Conservation (phyloP, 2,888 invertebrate species). For the Metellina segmentata region DNA sequence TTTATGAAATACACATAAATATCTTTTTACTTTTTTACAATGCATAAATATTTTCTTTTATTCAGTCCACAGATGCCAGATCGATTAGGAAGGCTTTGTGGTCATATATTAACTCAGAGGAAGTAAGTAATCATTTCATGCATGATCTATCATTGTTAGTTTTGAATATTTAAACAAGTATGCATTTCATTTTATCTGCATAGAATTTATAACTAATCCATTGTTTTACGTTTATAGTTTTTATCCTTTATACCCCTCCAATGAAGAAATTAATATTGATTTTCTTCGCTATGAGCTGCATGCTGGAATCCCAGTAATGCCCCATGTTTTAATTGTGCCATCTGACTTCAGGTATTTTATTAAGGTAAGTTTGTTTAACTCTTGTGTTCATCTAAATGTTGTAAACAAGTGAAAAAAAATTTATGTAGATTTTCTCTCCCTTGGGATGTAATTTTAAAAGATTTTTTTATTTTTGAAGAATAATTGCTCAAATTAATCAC, state of each 20-base stretch:
- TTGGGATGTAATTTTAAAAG: no score
- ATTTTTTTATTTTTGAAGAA: no score
- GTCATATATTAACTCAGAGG: constrained; percentile 89
- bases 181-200: no score
- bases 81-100: constrained; percentile 88
- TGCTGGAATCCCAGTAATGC: constrained; percentile 87
- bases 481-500: no score
- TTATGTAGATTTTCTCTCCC: no score
- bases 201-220: not conserved
- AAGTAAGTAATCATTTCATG: constrained; percentile 80
- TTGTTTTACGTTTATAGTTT: constrained; percentile 82
- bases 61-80: constrained; percentile 82
- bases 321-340: constrained; percentile 91
- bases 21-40: not conserved
- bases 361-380: constrained; percentile 84
- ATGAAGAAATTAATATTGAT: constrained; percentile 86
- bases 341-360: constrained; percentile 92
- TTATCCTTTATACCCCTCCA: constrained; percentile 90
- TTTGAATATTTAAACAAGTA: no score
- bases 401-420: no score
- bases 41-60: constrained; percentile 18
- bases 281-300: constrained; percentile 87
- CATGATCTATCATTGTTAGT: not conserved
- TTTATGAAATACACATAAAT: not conserved
- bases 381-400: not conserved